Percentiles rank a stretch among this genome's conserved stretches.
phyloP scores from a whole-genome alignment of 2,888 invertebrate genomes.

The Temnothorax rugatulus region DNA sequence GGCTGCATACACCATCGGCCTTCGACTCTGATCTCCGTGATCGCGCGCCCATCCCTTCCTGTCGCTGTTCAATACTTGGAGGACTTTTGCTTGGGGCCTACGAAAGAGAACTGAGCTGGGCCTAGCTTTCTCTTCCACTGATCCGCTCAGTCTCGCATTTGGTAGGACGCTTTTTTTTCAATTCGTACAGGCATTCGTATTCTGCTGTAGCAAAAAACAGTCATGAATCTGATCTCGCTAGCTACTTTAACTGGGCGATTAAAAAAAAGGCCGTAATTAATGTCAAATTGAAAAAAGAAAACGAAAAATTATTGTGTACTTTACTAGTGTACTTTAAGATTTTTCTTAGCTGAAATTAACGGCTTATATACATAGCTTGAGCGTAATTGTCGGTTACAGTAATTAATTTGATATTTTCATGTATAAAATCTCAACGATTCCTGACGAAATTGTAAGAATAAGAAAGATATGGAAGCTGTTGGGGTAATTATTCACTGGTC shows the following conservation, averaged over 20 bases:
- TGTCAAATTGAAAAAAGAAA: background rate
- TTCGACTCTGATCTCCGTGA: constrained; percentile 82
- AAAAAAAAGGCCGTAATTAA: background rate
- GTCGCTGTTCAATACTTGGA: constrained; percentile 80
- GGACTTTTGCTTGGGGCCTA: constrained; percentile 72
- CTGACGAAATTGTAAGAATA: background rate
- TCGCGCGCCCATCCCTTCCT: constrained; percentile 65
- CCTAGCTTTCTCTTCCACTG: constrained; percentile 82
- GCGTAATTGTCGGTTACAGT: background rate
- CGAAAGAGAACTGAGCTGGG: constrained; percentile 62
- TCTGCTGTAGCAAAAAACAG: constrained; percentile 4
- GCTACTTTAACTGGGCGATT: background rate
- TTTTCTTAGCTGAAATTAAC: background rate
- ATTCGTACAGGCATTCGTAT: constrained; percentile 60
- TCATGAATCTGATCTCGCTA: background rate
- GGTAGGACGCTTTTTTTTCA: constrained; percentile 74
- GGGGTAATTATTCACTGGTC: background rate
- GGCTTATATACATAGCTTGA: background rate
- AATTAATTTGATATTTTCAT: background rate
- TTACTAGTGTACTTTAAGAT: background rate
- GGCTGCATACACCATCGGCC: constrained; percentile 59
- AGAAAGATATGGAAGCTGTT: background rate
- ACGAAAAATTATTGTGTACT: background rate
- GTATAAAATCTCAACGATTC: background rate
- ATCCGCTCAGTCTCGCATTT: constrained; percentile 86